Evolutionary conservation across 2,113 vertebrate species (phyloP), one percentile per base, ranked within the genome.

Genomic region (Mesembrinibis cayennensis): DNA sequence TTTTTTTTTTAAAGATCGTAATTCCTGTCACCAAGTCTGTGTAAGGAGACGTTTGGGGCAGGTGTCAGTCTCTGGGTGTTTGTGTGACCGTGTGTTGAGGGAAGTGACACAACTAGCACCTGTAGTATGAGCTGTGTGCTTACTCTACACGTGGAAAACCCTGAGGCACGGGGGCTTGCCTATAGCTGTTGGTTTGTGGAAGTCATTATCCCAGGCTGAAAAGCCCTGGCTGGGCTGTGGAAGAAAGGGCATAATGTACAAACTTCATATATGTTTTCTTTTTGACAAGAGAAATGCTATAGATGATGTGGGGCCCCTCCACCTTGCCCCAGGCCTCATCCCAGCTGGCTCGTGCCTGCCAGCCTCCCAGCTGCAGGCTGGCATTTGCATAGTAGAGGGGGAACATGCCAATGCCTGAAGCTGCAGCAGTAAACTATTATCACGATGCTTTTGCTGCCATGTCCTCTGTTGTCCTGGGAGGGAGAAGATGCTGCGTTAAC

Each of bases 71-170:
- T 44, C 29, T 40, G 23, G 23, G 22, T 42, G 19, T 7, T 38
- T 40, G 40, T 25, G 36, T 30, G 67, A 30, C 2, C 0, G 0
- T 3, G 13, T 11, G 29, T 2, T 16, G 26, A n/a, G 34, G 8
- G 9, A 10, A 5, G 1, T 40, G 49, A 11, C 17, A 7, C 16
- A 32, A 2, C 7, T 16, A 9, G 18, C 42, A 32, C 40, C 44
- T 5, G 0, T 0, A 7, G 17, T 7, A 4, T 10, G 53, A 65
- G 40, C 73, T 0, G 0, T 8, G 13, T 17, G 25, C 42, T 71
- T 5, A 0, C 49, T 36, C 13, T 9, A 1, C 15, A 1, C 0
- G 0, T 8, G 44, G 25, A 23, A 26, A 32, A 6, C 21, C 6
- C 22, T 11, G 49, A 34, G 47, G 1, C 0, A 0, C 2, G 2